Evolutionary conservation across 1,140 invertebrate genomes (phyloP).

Genomic region (Teleogryllus occipitalis): DNA sequence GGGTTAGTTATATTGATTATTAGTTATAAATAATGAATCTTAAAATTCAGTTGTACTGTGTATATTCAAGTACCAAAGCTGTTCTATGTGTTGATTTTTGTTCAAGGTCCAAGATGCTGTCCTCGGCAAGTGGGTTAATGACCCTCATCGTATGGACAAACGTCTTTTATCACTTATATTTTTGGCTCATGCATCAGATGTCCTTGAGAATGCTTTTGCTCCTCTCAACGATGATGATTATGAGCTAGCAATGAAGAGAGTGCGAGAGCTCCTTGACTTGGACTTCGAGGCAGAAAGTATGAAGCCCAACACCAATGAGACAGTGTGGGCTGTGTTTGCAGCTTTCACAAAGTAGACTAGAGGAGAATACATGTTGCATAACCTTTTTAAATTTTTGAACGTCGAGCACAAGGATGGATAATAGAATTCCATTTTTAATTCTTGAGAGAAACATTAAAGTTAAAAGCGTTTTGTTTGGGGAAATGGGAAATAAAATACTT

Average conservation of each 20-base stretch:
- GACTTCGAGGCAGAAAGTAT: conserved; percentile 91
- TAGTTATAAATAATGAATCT: neutral
- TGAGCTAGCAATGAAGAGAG: conserved; percentile 94
- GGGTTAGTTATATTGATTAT: neutral
- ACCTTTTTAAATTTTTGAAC: neutral
- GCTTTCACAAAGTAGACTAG: conserved; percentile 87
- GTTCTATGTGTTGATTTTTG: conserved; percentile 7
- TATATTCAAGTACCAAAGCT: neutral
- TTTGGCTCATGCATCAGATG: conserved; percentile 95
- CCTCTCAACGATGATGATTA: conserved; percentile 98
- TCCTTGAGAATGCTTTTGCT: conserved; percentile 99
- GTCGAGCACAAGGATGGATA: neutral
- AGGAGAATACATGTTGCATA: neutral
- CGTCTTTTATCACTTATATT: conserved; percentile 86
- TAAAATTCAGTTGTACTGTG: neutral
- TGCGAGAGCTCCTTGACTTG: conserved; percentile 88
- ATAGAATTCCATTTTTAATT: neutral
- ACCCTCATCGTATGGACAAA: conserved; percentile 95
- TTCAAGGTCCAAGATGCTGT: conserved; percentile 92
- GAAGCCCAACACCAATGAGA: conserved; percentile 79
- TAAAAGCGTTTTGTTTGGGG: neutral
- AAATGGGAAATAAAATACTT: neutral
- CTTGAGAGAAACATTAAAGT: neutral
- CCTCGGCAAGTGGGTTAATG: conserved; percentile 91
- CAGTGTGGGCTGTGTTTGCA: conserved; percentile 98